Conservation (phyloP, 1,140 invertebrate species). For the Achatina immaculata region DNA sequence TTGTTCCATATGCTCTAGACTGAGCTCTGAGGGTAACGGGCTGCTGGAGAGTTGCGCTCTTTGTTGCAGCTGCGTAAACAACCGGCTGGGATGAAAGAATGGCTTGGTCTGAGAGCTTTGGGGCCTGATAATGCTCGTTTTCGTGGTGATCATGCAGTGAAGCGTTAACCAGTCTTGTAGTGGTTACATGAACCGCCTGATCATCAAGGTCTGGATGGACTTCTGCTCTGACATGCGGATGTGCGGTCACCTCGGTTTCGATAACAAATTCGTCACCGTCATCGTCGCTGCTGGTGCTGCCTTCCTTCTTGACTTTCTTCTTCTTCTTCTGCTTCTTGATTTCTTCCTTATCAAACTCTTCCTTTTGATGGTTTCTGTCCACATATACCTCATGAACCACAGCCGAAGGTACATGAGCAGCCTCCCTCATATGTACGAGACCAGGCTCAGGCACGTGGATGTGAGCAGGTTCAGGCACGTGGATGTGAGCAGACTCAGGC, state of each 20-base stretch:
- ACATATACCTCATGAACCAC: background rate
- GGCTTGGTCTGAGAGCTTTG: background rate
- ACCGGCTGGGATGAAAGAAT: background rate
- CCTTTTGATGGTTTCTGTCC: background rate
- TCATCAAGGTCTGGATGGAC: background rate
- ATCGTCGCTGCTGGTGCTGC: slow-evolving; percentile 24
- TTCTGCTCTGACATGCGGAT: background rate
- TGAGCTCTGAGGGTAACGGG: background rate
- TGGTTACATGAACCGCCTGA: background rate
- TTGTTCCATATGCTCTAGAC: background rate
- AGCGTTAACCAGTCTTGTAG: background rate
- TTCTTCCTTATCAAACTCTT: background rate
- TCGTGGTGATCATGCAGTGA: background rate
- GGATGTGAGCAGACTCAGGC: too few species aligned
- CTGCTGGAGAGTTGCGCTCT: background rate
- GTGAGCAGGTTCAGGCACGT: too few species aligned
- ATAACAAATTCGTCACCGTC: slow-evolving; percentile 5
- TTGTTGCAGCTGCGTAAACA: background rate
- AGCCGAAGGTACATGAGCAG: background rate
- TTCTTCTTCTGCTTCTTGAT: slow-evolving; percentile 36
- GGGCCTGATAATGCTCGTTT: background rate
- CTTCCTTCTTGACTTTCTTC: background rate
- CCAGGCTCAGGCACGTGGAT: background rate
- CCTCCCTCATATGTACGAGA: background rate
- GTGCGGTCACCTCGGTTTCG: slow-evolving; percentile 11